Percentiles rank a stretch among this genome's conserved stretches.
These are phyloP conservation scores for Chaetura pelagica DNA, from an alignment of 2,113 vertebrate species.

Conservation along the genomic window DNA sequence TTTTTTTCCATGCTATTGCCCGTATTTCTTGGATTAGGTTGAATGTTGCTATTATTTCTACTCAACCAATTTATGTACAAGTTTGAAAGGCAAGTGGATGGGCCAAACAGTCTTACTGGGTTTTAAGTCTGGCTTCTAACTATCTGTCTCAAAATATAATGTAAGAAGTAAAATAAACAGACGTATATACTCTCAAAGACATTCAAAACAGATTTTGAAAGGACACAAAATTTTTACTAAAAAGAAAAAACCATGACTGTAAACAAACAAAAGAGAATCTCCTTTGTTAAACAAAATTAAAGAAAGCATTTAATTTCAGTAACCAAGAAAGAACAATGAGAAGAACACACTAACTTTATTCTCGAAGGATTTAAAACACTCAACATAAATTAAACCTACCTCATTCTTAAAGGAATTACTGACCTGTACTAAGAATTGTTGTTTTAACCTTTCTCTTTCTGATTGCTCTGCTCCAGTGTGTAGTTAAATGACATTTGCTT, in stretches of 20 bases:
- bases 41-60: neutral
- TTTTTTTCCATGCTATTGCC: neutral
- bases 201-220: neutral
- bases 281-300: neutral
- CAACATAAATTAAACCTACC: neutral
- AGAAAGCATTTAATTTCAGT: neutral
- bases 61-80: neutral
- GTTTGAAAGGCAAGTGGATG: neutral
- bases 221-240: neutral
- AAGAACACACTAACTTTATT: neutral
- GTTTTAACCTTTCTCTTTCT: slow-evolving; percentile 19
- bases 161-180: neutral
- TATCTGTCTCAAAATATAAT: neutral
- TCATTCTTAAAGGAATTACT: neutral
- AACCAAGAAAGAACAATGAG: neutral
- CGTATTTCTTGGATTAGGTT: neutral
- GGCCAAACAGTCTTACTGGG: neutral
- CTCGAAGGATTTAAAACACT: neutral
- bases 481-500: neutral
- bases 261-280: neutral
- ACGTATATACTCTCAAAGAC: neutral
- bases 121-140: neutral
- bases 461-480: neutral
- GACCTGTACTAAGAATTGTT: neutral
- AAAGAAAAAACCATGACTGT: neutral